phyloP scores from a whole-genome alignment of 2,888 invertebrate species.

The Sympetrum striolatum region DNA sequence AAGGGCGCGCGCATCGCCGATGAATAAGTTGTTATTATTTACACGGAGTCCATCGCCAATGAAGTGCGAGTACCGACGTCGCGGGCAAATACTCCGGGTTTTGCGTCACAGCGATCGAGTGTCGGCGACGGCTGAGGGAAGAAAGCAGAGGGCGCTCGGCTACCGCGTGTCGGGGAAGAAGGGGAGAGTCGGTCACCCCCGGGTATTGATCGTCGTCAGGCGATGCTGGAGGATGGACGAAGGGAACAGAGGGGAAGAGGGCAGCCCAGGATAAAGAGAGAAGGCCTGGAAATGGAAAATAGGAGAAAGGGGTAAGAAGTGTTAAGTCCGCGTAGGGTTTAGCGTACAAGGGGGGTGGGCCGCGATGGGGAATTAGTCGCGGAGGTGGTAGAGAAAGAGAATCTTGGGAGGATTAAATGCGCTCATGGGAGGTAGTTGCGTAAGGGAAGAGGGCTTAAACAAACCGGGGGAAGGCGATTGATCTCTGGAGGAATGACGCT shows the following conservation, averaged over 20 bases:
- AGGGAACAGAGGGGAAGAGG: background rate
- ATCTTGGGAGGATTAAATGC: background rate
- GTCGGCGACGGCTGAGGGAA: background rate
- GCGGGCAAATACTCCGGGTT: too few relatives aligned
- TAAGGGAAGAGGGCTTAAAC: too few relatives aligned
- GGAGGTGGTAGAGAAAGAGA: background rate
- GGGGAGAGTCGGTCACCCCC: conserved; percentile 23
- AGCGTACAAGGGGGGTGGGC: background rate
- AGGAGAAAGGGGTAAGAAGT: background rate
- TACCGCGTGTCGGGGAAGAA: background rate
- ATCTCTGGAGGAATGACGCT: background rate
- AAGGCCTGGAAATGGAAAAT: background rate
- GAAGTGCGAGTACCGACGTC: too few relatives aligned
- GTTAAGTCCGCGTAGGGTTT: background rate
- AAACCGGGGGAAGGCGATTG: background rate
- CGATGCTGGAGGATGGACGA: background rate
- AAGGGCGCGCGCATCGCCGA: too few relatives aligned
- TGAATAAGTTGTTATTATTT: too few relatives aligned
- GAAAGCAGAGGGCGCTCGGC: background rate
- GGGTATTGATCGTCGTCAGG: conserved; percentile 28
- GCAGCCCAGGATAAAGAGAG: background rate
- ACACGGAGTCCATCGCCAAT: too few relatives aligned
- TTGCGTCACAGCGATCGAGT: too few relatives aligned
- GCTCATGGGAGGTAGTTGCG: background rate
- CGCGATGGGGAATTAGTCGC: background rate